Evolutionary conservation across 2,888 invertebrate genomes (phyloP).

Genomic region (Volucella bombylans): DNA sequence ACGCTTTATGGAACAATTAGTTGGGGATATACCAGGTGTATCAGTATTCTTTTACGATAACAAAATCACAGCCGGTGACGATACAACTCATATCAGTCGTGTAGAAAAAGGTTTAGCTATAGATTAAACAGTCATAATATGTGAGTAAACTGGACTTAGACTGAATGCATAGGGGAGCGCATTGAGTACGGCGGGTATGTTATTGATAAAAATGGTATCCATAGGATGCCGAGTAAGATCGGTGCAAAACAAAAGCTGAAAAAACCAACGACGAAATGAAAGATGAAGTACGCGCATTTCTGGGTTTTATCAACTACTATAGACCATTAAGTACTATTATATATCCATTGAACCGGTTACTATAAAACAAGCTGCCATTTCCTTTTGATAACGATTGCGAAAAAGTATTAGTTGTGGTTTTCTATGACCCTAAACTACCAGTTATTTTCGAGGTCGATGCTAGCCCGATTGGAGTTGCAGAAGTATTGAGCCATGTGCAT

Average conservation of each 20-base stretch:
- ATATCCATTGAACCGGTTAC: conserved; percentile 76
- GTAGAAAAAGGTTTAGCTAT: conserved; percentile 74
- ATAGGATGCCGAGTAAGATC: conserved; percentile 77
- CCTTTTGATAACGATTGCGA: conserved; percentile 74
- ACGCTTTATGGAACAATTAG: conserved; percentile 76
- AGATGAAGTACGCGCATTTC: conserved; percentile 77
- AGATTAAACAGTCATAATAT: conserved; percentile 75
- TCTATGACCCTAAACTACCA: conserved; percentile 76
- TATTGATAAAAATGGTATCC: conserved; percentile 77
- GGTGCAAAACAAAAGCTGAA: conserved; percentile 76
- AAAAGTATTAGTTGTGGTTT: conserved; percentile 75
- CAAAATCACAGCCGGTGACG: conserved; percentile 74
- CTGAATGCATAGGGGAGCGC: conserved; percentile 75
- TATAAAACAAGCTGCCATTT: conserved; percentile 75
- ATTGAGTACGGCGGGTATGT: no score
- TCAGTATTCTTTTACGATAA: conserved; percentile 76
- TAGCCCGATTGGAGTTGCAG: conserved; percentile 75
- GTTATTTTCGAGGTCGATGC: conserved; percentile 77
- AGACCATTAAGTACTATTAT: conserved; percentile 45
- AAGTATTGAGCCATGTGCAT: conserved; percentile 73
- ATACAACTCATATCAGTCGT: conserved; percentile 74
- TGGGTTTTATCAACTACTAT: conserved; percentile 53
- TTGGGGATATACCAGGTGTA: conserved; percentile 76
- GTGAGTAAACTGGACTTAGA: conserved; percentile 76
- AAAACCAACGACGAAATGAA: conserved; percentile 75